Evolutionary conservation across 2,113 vertebrate species (phyloP).

Genomic region (Phasianus colchicus): DNA sequence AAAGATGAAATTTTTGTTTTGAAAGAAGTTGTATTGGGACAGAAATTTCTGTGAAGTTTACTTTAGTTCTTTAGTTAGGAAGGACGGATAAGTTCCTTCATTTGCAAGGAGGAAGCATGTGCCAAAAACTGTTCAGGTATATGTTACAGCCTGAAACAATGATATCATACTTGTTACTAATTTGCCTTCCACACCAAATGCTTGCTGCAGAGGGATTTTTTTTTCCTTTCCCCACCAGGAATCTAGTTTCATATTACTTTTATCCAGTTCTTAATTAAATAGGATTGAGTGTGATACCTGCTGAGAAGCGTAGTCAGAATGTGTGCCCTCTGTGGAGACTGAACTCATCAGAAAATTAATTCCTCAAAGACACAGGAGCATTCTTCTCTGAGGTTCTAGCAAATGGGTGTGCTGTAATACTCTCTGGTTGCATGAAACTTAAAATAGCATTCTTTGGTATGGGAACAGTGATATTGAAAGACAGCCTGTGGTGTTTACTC

Average conservation of each 20-base stretch:
- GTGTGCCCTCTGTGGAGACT: constrained; percentile 50
- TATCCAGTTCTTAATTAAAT: constrained; percentile 66
- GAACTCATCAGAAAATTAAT: constrained; percentile 62
- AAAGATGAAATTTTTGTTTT: background rate
- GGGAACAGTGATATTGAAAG: background rate
- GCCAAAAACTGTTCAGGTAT: background rate
- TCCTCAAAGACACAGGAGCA: constrained; percentile 20
- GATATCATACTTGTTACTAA: background rate
- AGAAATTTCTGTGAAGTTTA: background rate
- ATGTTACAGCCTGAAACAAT: background rate
- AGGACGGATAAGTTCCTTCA: background rate
- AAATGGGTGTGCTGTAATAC: constrained; percentile 12
- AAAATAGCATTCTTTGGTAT: background rate
- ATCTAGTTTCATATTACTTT: constrained; percentile 45
- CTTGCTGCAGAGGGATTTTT: background rate
- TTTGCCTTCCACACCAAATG: background rate
- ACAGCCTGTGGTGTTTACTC: background rate
- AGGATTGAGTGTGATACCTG: constrained; percentile 61
- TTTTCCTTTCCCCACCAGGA: constrained; percentile 36
- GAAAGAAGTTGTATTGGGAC: background rate
- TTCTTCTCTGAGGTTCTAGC: background rate
- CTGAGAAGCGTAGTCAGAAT: constrained; percentile 41
- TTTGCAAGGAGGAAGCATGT: background rate
- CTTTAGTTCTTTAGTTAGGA: background rate
- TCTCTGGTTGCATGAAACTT: background rate